Base-by-base conservation (phyloP, 2,888 invertebrate species). In the Cephus nigrinus region DNA sequence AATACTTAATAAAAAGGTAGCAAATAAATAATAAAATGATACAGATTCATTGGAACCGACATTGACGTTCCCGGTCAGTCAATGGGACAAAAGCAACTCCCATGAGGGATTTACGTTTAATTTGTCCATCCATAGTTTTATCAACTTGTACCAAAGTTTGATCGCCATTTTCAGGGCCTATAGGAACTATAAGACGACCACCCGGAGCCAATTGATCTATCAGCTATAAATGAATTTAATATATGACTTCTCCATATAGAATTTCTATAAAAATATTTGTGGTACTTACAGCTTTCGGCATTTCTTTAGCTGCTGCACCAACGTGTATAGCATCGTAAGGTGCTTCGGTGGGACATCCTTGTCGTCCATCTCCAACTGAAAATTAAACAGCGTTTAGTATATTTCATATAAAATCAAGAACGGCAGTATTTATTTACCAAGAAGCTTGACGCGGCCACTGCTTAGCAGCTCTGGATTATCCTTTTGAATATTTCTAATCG, bases 41-140 rank as follows among this genome's bases (percentile, higher is more conserved):
- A 82, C 83, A 84, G 82, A 77, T 81, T 88, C 80, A 90, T 77
- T 85, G 86, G 78, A 88, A 89, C 74, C 94, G 94, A 94, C 94
- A 95, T 88, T 96, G 96, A 79, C 93, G 93, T 32, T 94, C 93
- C 90, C 95, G 95, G 91, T 98, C 98, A 0, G 99, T 99, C 73
- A 99, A 93, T 0, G 99, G 99, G 68, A 99, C 99, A 91, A 98
- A 99, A 85, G 98, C 96, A 15, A 99, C 99, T 71, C 97, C 97
- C 97, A 99, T 98, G 12, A 99, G 93, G 71, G 95, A 94, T 84
- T 95, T 96, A 80, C 95, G 93, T 33, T 93, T 93, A 5, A 98
- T 94, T 55, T 94, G 93, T 11, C 99, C 99, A 90, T 97, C 96
- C 3, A 92, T 90, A 68, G 94, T 93, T 92, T 99, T 99, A 92